Base-by-base conservation (phyloP, 1,140 invertebrate genomes). In the Brachionus plicatilis region DNA sequence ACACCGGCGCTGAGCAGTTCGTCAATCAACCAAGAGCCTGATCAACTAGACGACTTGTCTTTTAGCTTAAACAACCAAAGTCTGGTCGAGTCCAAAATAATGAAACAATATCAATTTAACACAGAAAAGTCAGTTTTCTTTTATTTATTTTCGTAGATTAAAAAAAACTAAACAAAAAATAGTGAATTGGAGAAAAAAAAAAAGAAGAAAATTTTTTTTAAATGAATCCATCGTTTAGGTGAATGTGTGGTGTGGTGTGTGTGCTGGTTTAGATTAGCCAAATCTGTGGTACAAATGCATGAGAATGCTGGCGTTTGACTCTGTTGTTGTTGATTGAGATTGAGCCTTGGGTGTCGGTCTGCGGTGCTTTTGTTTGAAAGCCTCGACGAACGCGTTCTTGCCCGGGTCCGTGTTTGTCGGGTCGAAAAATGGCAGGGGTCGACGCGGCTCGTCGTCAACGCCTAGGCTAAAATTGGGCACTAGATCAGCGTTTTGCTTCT, bases 61-160 rank as follows among this genome's bases (percentile, higher is more conserved):
- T 20, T 68, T 29, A 82, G 20, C 29, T 12, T 80, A 41, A 72
- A 76, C 43, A 76, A 76, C 43, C 72, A 76, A 76, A 82, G 79
- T 29, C 12, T 82, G 20, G 65, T 68, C 11, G 79, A 82, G 29
- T 82, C 79, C 9, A 82, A 82, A 68, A 66, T 82, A 68, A 82
- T 82, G 79, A 82, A 82, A 68, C 79, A 82, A 65, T 43, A 47
- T 20, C 79, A 82, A 68, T 65, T 82, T 45, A 82, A 45, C 53
- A 65, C 79, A 12, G 79, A 82, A 82, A 82, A 82, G 79, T 76
- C 5, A 50, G 45, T 76, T 76, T 76, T 76, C 20, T 50, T 76
- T 76, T 76, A 75, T 76, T 50, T 76, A 50, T 76, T 47, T 76
- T 76, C 9, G 24, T 3, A 75, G 17, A 75, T 50, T 50, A 37